Base-by-base conservation (phyloP, 2,797 vertebrate genomes). In the Holocentrus rufus region DNA sequence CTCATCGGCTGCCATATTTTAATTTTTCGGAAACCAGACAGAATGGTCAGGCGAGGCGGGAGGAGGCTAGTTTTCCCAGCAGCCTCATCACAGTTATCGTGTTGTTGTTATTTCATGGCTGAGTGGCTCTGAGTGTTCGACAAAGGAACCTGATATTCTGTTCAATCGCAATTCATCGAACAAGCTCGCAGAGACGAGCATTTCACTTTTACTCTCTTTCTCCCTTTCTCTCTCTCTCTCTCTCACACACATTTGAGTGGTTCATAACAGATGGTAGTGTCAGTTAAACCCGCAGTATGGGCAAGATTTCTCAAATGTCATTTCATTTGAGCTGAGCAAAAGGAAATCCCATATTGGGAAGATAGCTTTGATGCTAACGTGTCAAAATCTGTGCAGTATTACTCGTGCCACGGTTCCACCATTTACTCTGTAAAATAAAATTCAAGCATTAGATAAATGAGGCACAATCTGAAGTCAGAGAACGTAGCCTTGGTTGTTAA, bases 241-340 rank as follows among this genome's bases (percentile, higher is more conserved):
- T 25, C 39, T n/a, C 11, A 52, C 15, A 15, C 14, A 49, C 49
- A 49, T n/a, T 27, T 64, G 27, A 52, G 64, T 42, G 52, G 36
- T 67, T n/a, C 20, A 22, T 27, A 58, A 47, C 44, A 58, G 66
- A 59, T 34, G 55, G 66, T 36, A 11, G 42, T 69, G 55, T 47
- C 54, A 49, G 66, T 57, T 56, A 68, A 31, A 31, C 7, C 34
- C 34, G 34, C 34, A 36, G 34, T 36, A 27, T 4, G 9, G 34
- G 34, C 34, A 36, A 9, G 34, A 36, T 36, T 36, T 36, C 34
- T 36, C 7, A 36, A 36, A 7, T 36, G 34, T 7, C 34, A 36
- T 36, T 36, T 36, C 9, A 9, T 36, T 36, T 36, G 34, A 36
- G 7, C 9, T 36, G 34, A 36, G 34, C 34, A 36, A 36, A 36